Evolutionary conservation across 2,888 invertebrate genomes (phyloP).

Genomic region (Amiota minor): DNA sequence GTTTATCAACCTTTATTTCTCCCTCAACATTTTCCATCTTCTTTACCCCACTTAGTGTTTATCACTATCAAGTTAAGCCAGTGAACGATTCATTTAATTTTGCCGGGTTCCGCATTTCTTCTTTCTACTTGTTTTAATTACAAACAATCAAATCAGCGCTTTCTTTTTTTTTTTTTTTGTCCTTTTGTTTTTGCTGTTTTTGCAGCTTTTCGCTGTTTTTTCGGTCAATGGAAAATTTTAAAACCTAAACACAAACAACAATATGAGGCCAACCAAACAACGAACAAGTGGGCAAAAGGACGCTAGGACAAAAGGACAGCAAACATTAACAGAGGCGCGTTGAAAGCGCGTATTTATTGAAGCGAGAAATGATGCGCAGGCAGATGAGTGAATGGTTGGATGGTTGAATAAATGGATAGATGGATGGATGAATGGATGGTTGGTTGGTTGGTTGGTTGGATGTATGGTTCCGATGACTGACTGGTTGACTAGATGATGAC

Average conservation of each 20-base stretch:
- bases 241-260: constrained; percentile 16
- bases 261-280: neutral
- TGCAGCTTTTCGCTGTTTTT: neutral
- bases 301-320: neutral
- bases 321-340: neutral
- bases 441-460: neutral
- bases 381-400: neutral
- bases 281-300: constrained; percentile 6
- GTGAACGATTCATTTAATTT: constrained; percentile 60
- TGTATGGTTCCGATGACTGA: neutral
- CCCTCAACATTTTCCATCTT: too few species aligned
- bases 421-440: neutral
- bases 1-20: constrained; percentile 4
- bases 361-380: constrained; percentile 8
- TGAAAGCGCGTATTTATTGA: constrained; percentile 15
- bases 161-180: constrained; percentile 39
- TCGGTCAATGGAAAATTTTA: neutral
- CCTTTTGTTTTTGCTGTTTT: constrained; percentile 2
- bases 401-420: neutral
- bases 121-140: constrained; percentile 60
- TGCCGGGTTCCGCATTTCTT: constrained; percentile 44
- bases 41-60: too few species aligned
- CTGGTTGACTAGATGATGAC: neutral
- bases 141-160: constrained; percentile 67
- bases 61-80: neutral